A percentile compares a stretch with the other conserved stretches of the same genome.
Evolutionary conservation across 2,888 invertebrate species (phyloP).

Genomic region (Cheilosia vernalis): DNA sequence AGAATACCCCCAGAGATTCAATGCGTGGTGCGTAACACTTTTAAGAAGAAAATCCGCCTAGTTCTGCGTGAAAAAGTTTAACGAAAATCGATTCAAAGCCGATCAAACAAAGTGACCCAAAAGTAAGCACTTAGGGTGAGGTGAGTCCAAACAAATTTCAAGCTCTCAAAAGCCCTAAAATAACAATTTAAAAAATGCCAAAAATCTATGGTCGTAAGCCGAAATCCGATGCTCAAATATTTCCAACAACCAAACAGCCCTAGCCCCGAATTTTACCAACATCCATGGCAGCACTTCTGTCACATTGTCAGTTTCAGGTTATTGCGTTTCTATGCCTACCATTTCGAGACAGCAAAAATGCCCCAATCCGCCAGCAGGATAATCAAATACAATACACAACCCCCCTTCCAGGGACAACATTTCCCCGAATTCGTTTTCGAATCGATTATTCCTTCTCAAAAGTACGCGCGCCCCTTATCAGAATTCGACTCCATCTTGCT

Average conservation of each 20-base stretch:
- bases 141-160: too few relatives aligned
- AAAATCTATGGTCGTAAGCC: too few relatives aligned
- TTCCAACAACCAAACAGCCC: not conserved
- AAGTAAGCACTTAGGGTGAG: too few relatives aligned
- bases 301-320: not conserved
- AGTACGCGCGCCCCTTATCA: not conserved
- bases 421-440: conserved; percentile 41
- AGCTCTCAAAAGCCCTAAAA: too few relatives aligned
- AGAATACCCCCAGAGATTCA: too few relatives aligned
- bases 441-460: conserved; percentile 51
- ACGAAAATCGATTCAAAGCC: too few relatives aligned
- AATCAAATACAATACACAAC: conserved; percentile 22
- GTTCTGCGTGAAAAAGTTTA: too few relatives aligned
- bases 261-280: not conserved
- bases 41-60: too few relatives aligned
- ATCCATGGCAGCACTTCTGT: not conserved
- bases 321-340: conserved; percentile 17
- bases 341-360: conserved; percentile 12
- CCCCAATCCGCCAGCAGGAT: conserved; percentile 14
- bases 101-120: too few relatives aligned
- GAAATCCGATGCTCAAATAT: too few relatives aligned
- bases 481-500: conserved; percentile 43
- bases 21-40: too few relatives aligned
- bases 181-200: too few relatives aligned
- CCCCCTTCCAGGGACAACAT: conserved; percentile 4